A percentile compares a stretch with the other conserved stretches of the same genome.
Evolutionary conservation across 2,888 invertebrate species (phyloP).

Genomic region (Philaethria dido): DNA sequence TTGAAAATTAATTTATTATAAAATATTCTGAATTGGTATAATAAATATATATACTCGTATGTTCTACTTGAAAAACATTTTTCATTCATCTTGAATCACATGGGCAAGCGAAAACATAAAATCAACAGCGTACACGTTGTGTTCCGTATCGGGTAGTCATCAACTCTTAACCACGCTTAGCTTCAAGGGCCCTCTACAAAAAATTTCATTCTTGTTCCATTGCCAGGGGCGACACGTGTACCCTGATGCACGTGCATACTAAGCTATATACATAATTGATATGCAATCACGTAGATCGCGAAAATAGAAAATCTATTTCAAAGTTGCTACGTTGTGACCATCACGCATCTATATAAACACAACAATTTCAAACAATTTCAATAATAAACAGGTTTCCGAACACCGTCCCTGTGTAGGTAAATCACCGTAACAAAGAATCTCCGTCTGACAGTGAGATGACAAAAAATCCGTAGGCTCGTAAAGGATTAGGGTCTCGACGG

Average conservation of each 20-base stretch:
- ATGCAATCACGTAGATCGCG: constrained; percentile 33
- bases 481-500: constrained; percentile 74
- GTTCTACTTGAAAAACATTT: no score
- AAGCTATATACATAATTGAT: constrained; percentile 25
- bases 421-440: constrained; percentile 41
- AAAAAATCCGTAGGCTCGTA: constrained; percentile 68
- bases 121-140: constrained; percentile 51
- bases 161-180: constrained; percentile 57
- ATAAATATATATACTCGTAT: no score
- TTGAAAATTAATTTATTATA: no score
- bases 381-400: constrained; percentile 15
- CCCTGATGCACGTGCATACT: constrained; percentile 21
- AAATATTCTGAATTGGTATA: no score
- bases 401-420: neutral
- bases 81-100: no score
- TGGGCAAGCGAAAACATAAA: constrained; percentile 51
- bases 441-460: constrained; percentile 45
- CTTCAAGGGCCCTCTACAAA: constrained; percentile 30
- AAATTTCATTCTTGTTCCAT: constrained; percentile 9
- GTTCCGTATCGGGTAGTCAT: constrained; percentile 51
- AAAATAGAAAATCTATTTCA: constrained; percentile 43
- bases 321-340: constrained; percentile 24
- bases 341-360: constrained; percentile 16
- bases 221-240: constrained; percentile 37
- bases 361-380: constrained; percentile 11